Percentiles rank a stretch among this genome's conserved stretches.
These are phyloP conservation scores for Bombycilla garrulus DNA, from an alignment of 2,113 vertebrate genomes.

Conservation along the genomic window DNA sequence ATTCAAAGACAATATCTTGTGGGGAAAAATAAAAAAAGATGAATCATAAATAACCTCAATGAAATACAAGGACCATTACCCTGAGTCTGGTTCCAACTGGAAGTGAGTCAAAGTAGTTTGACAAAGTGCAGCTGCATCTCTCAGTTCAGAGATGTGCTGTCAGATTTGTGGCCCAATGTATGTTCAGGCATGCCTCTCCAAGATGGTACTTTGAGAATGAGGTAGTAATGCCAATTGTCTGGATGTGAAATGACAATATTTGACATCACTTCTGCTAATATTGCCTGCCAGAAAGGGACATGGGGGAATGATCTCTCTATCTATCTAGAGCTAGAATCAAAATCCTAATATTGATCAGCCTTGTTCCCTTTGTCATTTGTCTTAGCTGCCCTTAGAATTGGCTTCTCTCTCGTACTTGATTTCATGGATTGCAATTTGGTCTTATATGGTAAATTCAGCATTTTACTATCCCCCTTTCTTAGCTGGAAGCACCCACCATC, in stretches of 20 bases:
- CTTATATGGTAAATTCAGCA: background rate
- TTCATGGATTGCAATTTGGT: background rate
- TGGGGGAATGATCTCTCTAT: slow-evolving; percentile 29
- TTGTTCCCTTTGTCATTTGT: background rate
- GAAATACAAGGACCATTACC: background rate
- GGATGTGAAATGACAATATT: slow-evolving; percentile 59
- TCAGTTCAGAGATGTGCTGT: background rate
- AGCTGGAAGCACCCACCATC: background rate
- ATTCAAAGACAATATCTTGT: background rate
- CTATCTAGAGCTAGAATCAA: background rate
- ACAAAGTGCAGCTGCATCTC: background rate
- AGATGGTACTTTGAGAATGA: background rate
- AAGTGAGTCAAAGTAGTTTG: background rate
- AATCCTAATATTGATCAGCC: slow-evolving; percentile 44
- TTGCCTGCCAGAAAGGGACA: slow-evolving; percentile 33
- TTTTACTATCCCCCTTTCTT: background rate
- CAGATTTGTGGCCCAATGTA: background rate
- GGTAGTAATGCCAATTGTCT: background rate
- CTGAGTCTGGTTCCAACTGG: background rate
- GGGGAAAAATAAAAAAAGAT: background rate
- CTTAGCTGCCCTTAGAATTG: background rate
- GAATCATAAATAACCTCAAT: background rate
- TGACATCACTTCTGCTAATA: slow-evolving; percentile 56
- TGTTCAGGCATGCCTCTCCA: slow-evolving; percentile 8
- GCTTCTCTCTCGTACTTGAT: background rate